Percentiles rank a stretch among this genome's conserved stretches.
phyloP scores from a whole-genome alignment of 2,888 invertebrate genomes.

The Sesia bembeciformis region DNA sequence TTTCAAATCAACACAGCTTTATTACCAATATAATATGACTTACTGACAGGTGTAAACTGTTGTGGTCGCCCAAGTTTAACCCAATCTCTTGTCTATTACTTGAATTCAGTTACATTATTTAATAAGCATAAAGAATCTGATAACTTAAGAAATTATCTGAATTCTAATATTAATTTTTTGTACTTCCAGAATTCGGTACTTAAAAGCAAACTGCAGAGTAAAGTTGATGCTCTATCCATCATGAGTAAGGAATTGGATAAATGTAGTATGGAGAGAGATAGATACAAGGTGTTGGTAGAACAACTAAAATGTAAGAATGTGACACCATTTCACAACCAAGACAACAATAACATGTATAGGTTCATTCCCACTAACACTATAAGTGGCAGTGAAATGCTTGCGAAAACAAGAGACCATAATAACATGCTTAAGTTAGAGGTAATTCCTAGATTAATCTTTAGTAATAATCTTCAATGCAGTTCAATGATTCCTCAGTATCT shows the following conservation, averaged over 20 bases:
- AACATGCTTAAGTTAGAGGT: constrained; percentile 71
- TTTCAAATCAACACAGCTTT: no score
- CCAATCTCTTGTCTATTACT: not conserved
- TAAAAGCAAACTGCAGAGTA: constrained; percentile 84
- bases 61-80: not conserved
- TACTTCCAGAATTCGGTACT: constrained; percentile 73
- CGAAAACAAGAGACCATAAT: constrained; percentile 75
- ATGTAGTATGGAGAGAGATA: constrained; percentile 85
- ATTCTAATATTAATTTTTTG: not conserved
- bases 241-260: constrained; percentile 85
- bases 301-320: constrained; percentile 76
- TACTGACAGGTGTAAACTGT: no score
- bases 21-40: no score
- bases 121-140: not conserved
- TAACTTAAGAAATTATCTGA: not conserved
- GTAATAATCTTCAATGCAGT: not conserved
- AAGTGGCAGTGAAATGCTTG: constrained; percentile 73
- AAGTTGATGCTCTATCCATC: constrained; percentile 86
- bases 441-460: constrained; percentile 7
- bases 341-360: constrained; percentile 27
- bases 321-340: constrained; percentile 21
- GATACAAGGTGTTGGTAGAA: constrained; percentile 86
- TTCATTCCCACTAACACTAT: constrained; percentile 56
- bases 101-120: not conserved
- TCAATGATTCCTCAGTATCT: no score